A percentile compares a stretch with the other conserved stretches of the same genome.
Conservation (phyloP, 2,888 invertebrate species). For the Tenthredo livida region DNA sequence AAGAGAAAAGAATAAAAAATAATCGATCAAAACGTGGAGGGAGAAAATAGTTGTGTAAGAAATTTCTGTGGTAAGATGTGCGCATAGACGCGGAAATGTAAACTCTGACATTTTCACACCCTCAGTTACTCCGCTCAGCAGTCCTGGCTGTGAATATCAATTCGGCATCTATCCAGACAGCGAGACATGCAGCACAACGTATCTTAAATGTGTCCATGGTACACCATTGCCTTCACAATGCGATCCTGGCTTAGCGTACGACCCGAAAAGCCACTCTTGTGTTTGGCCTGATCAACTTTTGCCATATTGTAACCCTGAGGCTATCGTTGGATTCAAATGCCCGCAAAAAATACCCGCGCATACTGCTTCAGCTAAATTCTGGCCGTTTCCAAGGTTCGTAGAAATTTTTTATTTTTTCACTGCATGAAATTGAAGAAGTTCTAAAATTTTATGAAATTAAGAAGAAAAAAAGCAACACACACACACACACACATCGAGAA, state of each 20-base stretch:
- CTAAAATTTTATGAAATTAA: neutral
- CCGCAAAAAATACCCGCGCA: constrained; percentile 91
- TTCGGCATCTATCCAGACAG: constrained; percentile 94
- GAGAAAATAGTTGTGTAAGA: neutral
- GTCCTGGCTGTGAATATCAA: constrained; percentile 92
- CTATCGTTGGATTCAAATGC: constrained; percentile 95
- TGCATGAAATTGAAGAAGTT: neutral
- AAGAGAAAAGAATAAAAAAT: neutral
- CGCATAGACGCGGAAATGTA: neutral
- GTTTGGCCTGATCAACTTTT: constrained; percentile 96
- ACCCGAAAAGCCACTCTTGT: constrained; percentile 92
- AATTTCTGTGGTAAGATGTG: neutral
- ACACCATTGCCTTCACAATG: constrained; percentile 90
- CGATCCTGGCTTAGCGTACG: constrained; percentile 93
- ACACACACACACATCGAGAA: neutral
- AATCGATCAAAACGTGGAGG: neutral
- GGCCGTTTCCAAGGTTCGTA: constrained; percentile 90
- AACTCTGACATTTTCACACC: constrained; percentile 57
- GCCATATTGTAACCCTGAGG: constrained; percentile 94
- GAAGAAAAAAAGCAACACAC: neutral
- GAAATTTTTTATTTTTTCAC: neutral
- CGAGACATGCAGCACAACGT: constrained; percentile 90
- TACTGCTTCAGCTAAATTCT: constrained; percentile 91
- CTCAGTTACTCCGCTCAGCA: constrained; percentile 88
- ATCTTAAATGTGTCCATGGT: constrained; percentile 92